Evolutionary conservation across 2,113 vertebrate species (phyloP).

Genomic region (Larimichthys polyactis): DNA sequence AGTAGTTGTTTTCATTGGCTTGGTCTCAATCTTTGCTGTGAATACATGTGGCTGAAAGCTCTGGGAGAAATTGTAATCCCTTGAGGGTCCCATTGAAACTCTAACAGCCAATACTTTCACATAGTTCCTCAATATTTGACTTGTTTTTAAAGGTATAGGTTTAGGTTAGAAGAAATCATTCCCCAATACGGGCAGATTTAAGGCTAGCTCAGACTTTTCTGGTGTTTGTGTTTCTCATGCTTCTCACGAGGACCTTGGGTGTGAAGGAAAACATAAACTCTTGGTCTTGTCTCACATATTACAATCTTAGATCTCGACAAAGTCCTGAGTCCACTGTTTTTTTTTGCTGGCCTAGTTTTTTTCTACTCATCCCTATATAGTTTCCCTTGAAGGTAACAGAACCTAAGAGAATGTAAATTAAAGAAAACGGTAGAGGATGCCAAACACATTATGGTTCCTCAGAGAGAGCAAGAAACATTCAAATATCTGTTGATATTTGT

Average conservation of each 20-base stretch:
- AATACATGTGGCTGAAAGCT: conserved; percentile 38
- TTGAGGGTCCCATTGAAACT: conserved; percentile 17
- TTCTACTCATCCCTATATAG: background rate
- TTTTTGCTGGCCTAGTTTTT: conserved; percentile 24
- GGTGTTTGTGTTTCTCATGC: conserved; percentile 12
- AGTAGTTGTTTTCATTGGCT: conserved; percentile 49
- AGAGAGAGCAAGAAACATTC: background rate
- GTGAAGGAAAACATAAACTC: conserved; percentile 4
- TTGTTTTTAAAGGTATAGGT: conserved; percentile 31
- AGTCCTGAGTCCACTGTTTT: background rate
- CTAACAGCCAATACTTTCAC: conserved; percentile 32
- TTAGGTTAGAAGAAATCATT: conserved; percentile 31
- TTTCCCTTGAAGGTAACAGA: conserved; percentile 14
- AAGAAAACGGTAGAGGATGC: conserved; percentile 9
- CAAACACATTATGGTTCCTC: background rate
- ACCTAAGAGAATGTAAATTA: conserved; percentile 13
- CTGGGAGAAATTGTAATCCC: conserved; percentile 18
- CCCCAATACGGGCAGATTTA: background rate
- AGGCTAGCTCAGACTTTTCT: background rate
- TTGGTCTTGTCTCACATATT: background rate
- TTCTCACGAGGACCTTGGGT: background rate
- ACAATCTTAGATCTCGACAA: conserved; percentile 9
- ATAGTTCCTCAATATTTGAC: conserved; percentile 24
- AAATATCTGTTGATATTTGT: conserved; percentile 1
- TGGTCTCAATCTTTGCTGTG: conserved; percentile 44